Percentiles rank a stretch among this genome's conserved stretches.
These are phyloP conservation scores for Salpingus planirostris DNA, from an alignment of 2,888 invertebrate genomes.

Conservation along the genomic window DNA sequence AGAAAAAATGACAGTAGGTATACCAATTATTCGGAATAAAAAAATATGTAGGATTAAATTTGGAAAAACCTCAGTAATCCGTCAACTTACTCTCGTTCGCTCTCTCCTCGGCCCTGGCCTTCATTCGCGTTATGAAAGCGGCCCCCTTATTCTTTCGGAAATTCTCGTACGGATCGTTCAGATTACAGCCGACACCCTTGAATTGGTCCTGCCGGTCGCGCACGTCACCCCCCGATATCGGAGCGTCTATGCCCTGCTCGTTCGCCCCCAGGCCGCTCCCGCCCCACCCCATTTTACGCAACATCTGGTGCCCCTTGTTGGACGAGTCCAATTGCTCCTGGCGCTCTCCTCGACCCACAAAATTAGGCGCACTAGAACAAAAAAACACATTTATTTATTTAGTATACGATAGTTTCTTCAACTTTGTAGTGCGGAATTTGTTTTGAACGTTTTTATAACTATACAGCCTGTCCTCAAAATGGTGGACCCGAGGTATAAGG, in stretches of 20 bases:
- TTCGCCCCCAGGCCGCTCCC: slow-evolving; percentile 89
- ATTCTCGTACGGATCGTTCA: slow-evolving; percentile 94
- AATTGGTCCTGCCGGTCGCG: slow-evolving; percentile 89
- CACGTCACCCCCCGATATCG: slow-evolving; percentile 84
- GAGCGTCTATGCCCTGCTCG: slow-evolving; percentile 93
- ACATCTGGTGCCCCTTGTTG: slow-evolving; percentile 94
- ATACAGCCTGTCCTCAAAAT: too few relatives aligned
- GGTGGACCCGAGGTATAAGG: too few relatives aligned
- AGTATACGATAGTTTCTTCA: too few relatives aligned
- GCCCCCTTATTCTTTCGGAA: slow-evolving; percentile 94
- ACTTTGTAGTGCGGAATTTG: too few relatives aligned
- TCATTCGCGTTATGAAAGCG: slow-evolving; percentile 90
- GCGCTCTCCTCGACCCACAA: slow-evolving; percentile 19
- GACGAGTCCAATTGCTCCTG: slow-evolving; percentile 75
- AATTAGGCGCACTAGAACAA: slow-evolving; percentile 20
- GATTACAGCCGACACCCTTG: slow-evolving; percentile 86
- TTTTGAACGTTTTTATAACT: too few relatives aligned
- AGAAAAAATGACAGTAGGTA: too few relatives aligned
- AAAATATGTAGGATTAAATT: slow-evolving; percentile 7
- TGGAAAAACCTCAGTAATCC: slow-evolving; percentile 16
- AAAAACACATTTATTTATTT: slow-evolving; percentile 8
- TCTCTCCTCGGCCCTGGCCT: slow-evolving; percentile 74
- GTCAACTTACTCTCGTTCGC: slow-evolving; percentile 43
- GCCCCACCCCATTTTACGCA: slow-evolving; percentile 98
- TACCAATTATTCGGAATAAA: too few relatives aligned